These are phyloP conservation scores for Cephus nigrinus DNA, from an alignment of 2,888 invertebrate species.

Conservation along the genomic window DNA sequence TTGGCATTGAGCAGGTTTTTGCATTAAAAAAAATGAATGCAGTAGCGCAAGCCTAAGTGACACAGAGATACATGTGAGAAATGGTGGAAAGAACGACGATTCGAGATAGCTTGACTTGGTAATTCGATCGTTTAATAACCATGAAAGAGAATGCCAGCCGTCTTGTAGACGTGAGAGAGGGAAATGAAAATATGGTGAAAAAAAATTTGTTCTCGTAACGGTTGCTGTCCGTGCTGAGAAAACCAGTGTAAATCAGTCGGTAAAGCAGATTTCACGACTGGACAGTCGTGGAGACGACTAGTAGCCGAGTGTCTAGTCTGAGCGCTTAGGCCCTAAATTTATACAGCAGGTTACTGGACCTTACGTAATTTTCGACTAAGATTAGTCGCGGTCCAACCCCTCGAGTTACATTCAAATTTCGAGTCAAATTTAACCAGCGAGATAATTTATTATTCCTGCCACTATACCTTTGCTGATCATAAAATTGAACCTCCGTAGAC, in stretches of 20 bases:
- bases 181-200: not conserved
- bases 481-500: not conserved
- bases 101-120: not conserved
- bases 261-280: slow-evolving; percentile 11
- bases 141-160: not conserved
- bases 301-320: slow-evolving; percentile 19
- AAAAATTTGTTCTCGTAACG: slow-evolving; percentile 8
- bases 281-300: slow-evolving; percentile 4
- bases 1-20: too few species aligned
- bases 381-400: slow-evolving; percentile 36
- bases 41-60: not conserved
- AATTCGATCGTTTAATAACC: not conserved
- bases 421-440: not conserved
- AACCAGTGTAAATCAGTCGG: not conserved
- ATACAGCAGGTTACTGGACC: slow-evolving; percentile 54
- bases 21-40: not conserved
- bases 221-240: not conserved
- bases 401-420: slow-evolving; percentile 14
- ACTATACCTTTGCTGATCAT: not conserved
- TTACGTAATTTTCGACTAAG: slow-evolving; percentile 52
- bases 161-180: not conserved
- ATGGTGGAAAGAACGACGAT: not conserved
- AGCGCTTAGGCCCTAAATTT: slow-evolving; percentile 49
- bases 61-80: not conserved
- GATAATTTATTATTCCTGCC: not conserved